Conservation (phyloP, 2,888 invertebrate genomes). For the Caenorhabditis doughertyi region DNA sequence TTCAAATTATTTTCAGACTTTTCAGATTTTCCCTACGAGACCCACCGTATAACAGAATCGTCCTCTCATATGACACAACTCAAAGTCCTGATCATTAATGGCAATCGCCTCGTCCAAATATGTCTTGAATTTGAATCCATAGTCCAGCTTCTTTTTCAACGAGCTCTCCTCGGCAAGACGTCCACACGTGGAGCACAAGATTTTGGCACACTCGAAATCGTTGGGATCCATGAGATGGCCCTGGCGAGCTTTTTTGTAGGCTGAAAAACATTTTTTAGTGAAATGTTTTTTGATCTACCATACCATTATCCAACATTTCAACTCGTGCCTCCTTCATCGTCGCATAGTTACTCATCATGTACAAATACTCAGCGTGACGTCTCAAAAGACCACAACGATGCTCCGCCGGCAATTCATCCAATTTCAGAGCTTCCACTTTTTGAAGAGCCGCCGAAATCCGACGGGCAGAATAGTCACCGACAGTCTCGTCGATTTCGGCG, state of each 20-base stretch:
- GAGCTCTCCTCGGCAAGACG: constrained; percentile 69
- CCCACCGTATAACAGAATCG: constrained; percentile 67
- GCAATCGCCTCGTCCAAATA: constrained; percentile 63
- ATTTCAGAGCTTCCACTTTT: constrained; percentile 14
- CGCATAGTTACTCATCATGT: constrained; percentile 54
- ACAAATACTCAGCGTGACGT: constrained; percentile 60
- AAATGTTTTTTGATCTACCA: background rate
- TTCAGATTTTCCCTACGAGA: too few species aligned
- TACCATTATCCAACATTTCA: constrained; percentile 54
- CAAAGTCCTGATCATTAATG: constrained; percentile 58
- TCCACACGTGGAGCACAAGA: constrained; percentile 65
- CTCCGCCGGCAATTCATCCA: constrained; percentile 26
- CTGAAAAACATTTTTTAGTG: constrained; percentile 24
- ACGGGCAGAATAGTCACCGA: constrained; percentile 8
- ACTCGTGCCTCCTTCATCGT: constrained; percentile 37
- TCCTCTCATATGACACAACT: constrained; percentile 69
- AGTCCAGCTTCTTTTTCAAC: constrained; percentile 61
- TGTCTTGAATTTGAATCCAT: constrained; percentile 68
- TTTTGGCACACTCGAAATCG: constrained; percentile 52
- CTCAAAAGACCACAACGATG: constrained; percentile 45
- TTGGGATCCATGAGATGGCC: constrained; percentile 41
- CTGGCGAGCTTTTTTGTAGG: constrained; percentile 45
- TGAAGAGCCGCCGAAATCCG: constrained; percentile 12
- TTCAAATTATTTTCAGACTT: too few species aligned
- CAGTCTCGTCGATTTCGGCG: constrained; percentile 35